phyloP scores from a whole-genome alignment of 1,140 invertebrate genomes.

The Drosophila nasuta region DNA sequence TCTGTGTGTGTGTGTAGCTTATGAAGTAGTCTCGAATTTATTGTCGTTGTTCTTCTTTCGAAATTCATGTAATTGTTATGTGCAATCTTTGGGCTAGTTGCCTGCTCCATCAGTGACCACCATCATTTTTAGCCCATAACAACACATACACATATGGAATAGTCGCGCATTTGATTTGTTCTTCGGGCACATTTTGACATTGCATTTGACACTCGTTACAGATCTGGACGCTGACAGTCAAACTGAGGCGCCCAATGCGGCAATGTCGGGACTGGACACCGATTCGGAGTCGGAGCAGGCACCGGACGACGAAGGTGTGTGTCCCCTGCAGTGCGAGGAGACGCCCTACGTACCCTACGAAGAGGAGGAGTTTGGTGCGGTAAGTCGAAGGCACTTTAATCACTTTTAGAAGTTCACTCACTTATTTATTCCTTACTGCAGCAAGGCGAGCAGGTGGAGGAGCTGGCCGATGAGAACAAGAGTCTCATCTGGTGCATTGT shows the following conservation, averaged over 20 bases:
- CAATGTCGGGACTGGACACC: conserved; percentile 74
- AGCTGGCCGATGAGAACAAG: conserved; percentile 97
- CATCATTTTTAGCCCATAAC: no score
- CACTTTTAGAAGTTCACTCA: no score
- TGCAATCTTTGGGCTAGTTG: conserved; percentile 25
- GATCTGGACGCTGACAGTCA: conserved; percentile 84
- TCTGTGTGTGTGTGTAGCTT: no score
- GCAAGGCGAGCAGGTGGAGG: conserved; percentile 95
- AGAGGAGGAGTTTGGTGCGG: conserved; percentile 90
- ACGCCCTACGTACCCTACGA: conserved; percentile 88
- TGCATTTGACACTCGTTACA: conserved; percentile 42
- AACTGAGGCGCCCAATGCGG: conserved; percentile 74
- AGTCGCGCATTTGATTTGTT: background rate
- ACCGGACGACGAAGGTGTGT: conserved; percentile 50
- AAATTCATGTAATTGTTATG: conserved; percentile 55
- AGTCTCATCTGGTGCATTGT: conserved; percentile 96
- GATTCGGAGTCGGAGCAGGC: conserved; percentile 75
- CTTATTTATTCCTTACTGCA: conserved; percentile 69
- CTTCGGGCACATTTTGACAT: background rate
- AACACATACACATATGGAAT: background rate
- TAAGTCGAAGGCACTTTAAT: conserved; percentile 71
- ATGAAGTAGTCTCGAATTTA: conserved; percentile 37
- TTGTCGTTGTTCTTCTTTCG: conserved; percentile 21
- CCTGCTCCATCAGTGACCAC: background rate
- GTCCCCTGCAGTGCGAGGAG: conserved; percentile 85